A percentile compares a stretch with the other conserved stretches of the same genome.
These are phyloP conservation scores for Metaphire vulgaris DNA, from an alignment of 1,140 invertebrate genomes.

Conservation along the genomic window DNA sequence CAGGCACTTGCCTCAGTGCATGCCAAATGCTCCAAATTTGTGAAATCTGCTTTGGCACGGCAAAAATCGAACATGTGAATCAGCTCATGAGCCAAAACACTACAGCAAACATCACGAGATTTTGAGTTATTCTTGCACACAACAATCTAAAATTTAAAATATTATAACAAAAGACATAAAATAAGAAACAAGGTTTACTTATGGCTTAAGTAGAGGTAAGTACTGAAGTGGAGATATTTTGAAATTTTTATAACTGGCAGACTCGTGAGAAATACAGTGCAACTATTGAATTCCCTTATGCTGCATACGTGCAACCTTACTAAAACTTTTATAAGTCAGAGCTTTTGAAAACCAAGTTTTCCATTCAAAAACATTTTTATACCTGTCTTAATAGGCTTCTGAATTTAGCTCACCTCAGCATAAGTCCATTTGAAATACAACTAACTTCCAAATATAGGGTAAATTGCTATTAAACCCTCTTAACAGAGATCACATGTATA, in stretches of 20 bases:
- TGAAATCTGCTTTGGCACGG: conserved; percentile 77
- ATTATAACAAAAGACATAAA: too few species aligned
- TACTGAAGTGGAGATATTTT: neutral
- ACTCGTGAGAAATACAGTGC: neutral
- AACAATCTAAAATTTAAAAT: conserved; percentile 70
- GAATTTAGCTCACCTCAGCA: too few species aligned
- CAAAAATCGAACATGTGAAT: conserved; percentile 96
- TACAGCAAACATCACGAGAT: conserved; percentile 32
- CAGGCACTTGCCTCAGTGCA: conserved; percentile 78
- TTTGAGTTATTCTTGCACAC: conserved; percentile 71
- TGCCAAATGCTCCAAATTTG: conserved; percentile 83
- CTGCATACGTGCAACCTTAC: too few species aligned
- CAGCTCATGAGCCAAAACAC: conserved; percentile 81
- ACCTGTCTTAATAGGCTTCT: too few species aligned
- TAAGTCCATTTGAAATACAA: too few species aligned
- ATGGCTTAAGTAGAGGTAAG: neutral
- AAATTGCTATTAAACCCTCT: too few species aligned
- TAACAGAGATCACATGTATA: too few species aligned
- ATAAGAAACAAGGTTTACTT: conserved; percentile 23
- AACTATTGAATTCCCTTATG: too few species aligned
- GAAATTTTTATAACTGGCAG: neutral
- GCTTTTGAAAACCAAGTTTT: too few species aligned
- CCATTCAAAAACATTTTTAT: too few species aligned
- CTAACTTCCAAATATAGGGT: too few species aligned
- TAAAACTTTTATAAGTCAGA: too few species aligned